A percentile compares a stretch with the other conserved stretches of the same genome.
Conservation (phyloP, 2,888 invertebrate species). For the Microplitis deprimator region DNA sequence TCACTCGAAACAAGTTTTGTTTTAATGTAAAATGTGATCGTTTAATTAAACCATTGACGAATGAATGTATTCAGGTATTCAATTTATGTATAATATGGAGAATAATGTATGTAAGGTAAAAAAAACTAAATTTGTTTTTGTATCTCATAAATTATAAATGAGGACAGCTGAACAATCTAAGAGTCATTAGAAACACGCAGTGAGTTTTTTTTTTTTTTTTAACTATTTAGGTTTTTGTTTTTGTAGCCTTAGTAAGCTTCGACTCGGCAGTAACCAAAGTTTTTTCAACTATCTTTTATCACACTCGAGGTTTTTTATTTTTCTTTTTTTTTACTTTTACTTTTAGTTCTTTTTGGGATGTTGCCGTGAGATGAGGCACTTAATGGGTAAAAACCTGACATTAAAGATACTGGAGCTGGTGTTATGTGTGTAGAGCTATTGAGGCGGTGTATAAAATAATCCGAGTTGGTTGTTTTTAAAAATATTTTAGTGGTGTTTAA, state of each 20-base stretch:
- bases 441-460: conserved; percentile 33
- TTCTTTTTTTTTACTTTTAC: conserved; percentile 7
- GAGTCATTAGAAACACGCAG: not conserved
- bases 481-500: conserved; percentile 36
- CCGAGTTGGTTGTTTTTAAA: conserved; percentile 42
- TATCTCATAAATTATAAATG: not conserved
- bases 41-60: not conserved
- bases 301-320: conserved; percentile 31
- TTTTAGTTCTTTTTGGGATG: not conserved
- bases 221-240: not conserved
- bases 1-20: not conserved
- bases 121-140: not conserved
- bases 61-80: not conserved
- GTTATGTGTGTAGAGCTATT: conserved; percentile 23
- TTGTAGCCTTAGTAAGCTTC: not conserved
- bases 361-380: conserved; percentile 45
- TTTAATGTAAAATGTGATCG: too few relatives aligned
- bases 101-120: not conserved
- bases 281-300: conserved; percentile 13
- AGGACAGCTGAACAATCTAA: not conserved
- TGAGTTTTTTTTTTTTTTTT: not conserved
- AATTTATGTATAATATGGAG: not conserved
- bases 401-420: conserved; percentile 35
- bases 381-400: conserved; percentile 45
- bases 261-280: not conserved